Base-by-base conservation (phyloP, 2,888 invertebrate species). In the Macaria liturata region DNA sequence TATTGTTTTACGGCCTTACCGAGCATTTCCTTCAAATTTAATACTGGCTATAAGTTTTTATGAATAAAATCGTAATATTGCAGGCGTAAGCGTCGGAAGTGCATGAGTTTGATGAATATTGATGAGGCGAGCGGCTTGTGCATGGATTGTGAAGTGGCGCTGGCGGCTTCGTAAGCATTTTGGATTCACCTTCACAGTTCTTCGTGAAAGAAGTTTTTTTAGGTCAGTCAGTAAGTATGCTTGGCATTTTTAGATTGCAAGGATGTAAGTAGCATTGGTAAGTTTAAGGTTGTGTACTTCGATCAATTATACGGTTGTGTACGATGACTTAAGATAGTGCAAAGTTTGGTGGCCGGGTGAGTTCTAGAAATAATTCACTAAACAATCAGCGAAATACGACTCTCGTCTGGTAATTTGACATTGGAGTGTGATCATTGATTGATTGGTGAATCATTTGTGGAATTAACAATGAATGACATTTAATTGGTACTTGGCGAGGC, bases 61-160 rank as follows among this genome's bases (percentile, higher is more conserved):
- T 59, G 54, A 37, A 52, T 55, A 50, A 54, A 54, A 42, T 37
- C 45, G 46, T 20, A 46, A 48, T 46, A 54, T n/a, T 9, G 47
- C 32, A 37, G 42, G 40, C 51, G 45, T 52, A 34, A 60, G 46
- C 55, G 59, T 34, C 55, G 59, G 59, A 56, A 52, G 9, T 56
- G 52, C 55, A 55, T 9, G 50, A 54, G 49, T 45, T 52, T 59
- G 48, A 55, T 60, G 59, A 60, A 60, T 60, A 55, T 53, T 56
- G 42, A 59, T 59, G 55, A 37, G 42, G 55, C 40, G 43, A 49
- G 44, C 9, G 44, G 48, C 51, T 56, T 55, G 39, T 52, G 52
- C 55, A 49, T 46, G 51, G 46, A 39, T 20, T 48, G 30, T 44
- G 46, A 45, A 55, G 54, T 34, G 51, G 48, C 46, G 40, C 59